These are phyloP conservation scores for Seriola aureovittata DNA, from an alignment of 2,113 vertebrate genomes.

Conservation along the genomic window DNA sequence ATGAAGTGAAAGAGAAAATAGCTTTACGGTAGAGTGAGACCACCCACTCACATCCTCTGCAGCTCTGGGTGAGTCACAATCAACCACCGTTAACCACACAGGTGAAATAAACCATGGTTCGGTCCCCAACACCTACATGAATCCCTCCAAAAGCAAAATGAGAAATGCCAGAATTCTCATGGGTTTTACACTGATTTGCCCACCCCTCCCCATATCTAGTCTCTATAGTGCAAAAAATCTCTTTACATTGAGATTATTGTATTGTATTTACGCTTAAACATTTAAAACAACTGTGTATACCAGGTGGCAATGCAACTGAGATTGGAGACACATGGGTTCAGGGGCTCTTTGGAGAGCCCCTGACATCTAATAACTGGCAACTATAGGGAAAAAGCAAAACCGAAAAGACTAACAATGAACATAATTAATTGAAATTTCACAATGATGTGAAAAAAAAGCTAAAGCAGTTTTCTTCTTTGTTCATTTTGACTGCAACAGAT, in stretches of 20 bases:
- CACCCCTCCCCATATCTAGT: neutral
- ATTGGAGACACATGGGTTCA: neutral
- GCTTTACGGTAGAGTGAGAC: conserved; percentile 13
- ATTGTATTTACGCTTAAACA: neutral
- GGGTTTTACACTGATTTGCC: conserved; percentile 6
- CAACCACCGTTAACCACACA: conserved; percentile 58
- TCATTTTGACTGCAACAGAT: conserved; percentile 79
- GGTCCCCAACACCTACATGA: neutral
- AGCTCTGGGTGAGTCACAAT: conserved; percentile 57
- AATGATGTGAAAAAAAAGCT: conserved; percentile 63
- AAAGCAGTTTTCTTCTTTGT: conserved; percentile 69
- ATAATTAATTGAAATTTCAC: conserved; percentile 65
- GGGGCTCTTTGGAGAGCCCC: neutral
- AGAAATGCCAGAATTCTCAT: conserved; percentile 13
- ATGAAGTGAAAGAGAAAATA: conserved; percentile 76
- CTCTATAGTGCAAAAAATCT: neutral
- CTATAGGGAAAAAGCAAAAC: conserved; percentile 14
- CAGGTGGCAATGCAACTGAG: neutral
- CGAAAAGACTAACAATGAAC: conserved; percentile 47
- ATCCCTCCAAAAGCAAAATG: neutral
- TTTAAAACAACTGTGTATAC: no score
- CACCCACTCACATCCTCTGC: conserved; percentile 70
- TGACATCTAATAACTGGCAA: conserved; percentile 22
- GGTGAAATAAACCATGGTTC: conserved; percentile 36
- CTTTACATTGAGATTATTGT: neutral